A percentile compares a stretch with the other conserved stretches of the same genome.
These are phyloP conservation scores for Myotis pilosus DNA, from an alignment of 2,797 vertebrate species.

Conservation along the genomic window DNA sequence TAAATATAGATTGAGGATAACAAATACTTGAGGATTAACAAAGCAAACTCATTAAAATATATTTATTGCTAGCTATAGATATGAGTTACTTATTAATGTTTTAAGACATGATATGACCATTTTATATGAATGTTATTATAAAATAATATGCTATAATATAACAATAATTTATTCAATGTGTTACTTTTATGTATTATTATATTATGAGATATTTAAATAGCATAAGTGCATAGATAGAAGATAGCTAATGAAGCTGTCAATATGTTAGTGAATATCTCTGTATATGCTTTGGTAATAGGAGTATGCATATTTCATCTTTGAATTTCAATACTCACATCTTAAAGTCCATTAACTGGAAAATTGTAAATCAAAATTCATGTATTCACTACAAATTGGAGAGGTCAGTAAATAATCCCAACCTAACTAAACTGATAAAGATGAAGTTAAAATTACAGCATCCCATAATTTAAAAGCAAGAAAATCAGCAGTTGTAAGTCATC, in stretches of 20 bases:
- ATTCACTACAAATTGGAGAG: not conserved
- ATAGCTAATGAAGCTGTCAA: not conserved
- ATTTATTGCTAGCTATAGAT: not conserved
- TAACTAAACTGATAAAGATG: not conserved
- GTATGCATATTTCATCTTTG: not conserved
- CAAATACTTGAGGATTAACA: not conserved
- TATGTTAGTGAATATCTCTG: not conserved
- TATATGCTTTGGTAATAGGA: not conserved
- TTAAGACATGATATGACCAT: not conserved
- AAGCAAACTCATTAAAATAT: not conserved
- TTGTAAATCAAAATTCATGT: not conserved
- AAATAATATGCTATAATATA: not conserved
- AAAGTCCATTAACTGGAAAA: not conserved
- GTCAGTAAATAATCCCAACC: not conserved
- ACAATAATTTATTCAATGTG: not conserved
- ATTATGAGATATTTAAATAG: not conserved
- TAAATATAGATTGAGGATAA: not conserved
- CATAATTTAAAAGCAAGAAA: conserved; percentile 3
- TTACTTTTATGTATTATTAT: not conserved
- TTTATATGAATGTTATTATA: not conserved
- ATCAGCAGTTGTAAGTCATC: not conserved
- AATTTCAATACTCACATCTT: not conserved
- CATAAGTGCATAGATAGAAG: not conserved
- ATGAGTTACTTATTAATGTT: not conserved
- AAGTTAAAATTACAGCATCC: not conserved